phyloP scores from a whole-genome alignment of 2,888 invertebrate species.

The Drosophila austrosaltans region DNA sequence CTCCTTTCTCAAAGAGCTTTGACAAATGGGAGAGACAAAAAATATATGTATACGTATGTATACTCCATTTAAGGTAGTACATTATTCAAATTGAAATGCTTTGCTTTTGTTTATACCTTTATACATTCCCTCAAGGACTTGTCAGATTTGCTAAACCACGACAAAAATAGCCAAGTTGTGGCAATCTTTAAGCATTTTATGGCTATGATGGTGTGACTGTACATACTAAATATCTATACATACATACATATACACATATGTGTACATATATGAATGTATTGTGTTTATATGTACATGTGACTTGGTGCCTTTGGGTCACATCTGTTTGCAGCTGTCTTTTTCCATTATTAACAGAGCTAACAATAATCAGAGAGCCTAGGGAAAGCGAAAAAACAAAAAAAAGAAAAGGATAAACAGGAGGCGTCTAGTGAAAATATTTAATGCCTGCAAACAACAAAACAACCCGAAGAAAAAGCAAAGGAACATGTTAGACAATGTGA shows the following conservation, averaged over 20 bases:
- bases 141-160: not conserved
- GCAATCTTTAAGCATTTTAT: slow-evolving; percentile 4
- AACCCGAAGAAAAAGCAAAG: slow-evolving; percentile 6
- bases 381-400: slow-evolving; percentile 30
- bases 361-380: slow-evolving; percentile 72
- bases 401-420: slow-evolving; percentile 65
- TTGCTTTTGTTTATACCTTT: no score
- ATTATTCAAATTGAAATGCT: no score
- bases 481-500: slow-evolving; percentile 52
- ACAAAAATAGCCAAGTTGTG: not conserved
- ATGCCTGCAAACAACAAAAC: slow-evolving; percentile 71
- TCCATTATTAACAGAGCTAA: slow-evolving; percentile 72
- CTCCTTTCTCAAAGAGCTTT: no score
- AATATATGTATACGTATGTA: no score
- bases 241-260: no score
- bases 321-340: slow-evolving; percentile 69
- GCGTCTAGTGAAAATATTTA: slow-evolving; percentile 73
- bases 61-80: no score
- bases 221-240: no score
- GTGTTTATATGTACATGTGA: not conserved
- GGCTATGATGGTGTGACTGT: slow-evolving; percentile 23
- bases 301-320: slow-evolving; percentile 51
- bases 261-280: slow-evolving; percentile 31
- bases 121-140: not conserved
- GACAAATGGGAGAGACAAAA: no score